These are phyloP conservation scores for Chinchilla lanigera DNA, from an alignment of 2,113 vertebrate species.

Conservation along the genomic window DNA sequence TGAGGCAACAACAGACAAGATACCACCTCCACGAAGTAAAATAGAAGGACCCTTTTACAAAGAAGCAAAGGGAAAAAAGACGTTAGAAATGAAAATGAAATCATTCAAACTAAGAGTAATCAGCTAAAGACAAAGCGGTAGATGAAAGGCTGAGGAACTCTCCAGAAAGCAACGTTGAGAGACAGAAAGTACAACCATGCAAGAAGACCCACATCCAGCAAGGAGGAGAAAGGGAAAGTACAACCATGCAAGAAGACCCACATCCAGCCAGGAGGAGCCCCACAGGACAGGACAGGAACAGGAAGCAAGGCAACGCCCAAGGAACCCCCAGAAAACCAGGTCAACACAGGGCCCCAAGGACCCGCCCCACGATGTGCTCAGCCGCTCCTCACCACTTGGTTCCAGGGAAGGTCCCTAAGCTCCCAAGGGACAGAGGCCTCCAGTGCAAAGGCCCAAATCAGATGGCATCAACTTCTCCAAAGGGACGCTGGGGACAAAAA, in stretches of 20 bases:
- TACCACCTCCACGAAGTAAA: rapidly evolving
- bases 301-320: rapidly evolving
- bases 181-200: rapidly evolving
- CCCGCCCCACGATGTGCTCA: rapidly evolving
- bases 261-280: too few relatives aligned
- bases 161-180: background rate
- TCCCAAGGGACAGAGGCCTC: background rate
- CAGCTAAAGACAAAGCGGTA: background rate
- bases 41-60: background rate
- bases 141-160: background rate
- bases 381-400: background rate
- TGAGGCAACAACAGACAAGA: background rate
- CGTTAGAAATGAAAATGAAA: background rate
- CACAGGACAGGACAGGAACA: too few relatives aligned
- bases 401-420: background rate
- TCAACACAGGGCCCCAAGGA: background rate
- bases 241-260: rapidly evolving
- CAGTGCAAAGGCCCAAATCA: background rate
- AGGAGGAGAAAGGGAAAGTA: too few relatives aligned
- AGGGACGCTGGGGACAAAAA: background rate
- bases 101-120: background rate
- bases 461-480: background rate
- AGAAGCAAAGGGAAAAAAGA: background rate
- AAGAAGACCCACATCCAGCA: rapidly evolving
- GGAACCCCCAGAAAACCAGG: background rate